Conservation (phyloP, 2,888 invertebrate species). For the Stenichneumon culpator region DNA sequence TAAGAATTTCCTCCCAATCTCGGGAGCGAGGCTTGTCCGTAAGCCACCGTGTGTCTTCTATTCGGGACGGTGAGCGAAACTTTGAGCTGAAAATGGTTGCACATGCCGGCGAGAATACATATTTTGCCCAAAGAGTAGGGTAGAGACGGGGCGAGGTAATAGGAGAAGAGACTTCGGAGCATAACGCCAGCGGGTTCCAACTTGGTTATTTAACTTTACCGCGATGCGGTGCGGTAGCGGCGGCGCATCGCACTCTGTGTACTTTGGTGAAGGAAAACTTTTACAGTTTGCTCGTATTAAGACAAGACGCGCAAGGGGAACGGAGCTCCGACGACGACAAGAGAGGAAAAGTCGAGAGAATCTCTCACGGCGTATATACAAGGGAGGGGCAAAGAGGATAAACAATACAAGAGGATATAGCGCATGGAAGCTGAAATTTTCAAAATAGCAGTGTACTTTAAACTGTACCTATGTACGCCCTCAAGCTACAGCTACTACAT, state of each 20-base stretch:
- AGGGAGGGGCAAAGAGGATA: conserved; percentile 27
- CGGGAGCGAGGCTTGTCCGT: conserved; percentile 14
- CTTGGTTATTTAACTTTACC: conserved; percentile 74
- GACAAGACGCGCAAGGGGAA: conserved; percentile 65
- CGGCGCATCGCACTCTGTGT: conserved; percentile 60
- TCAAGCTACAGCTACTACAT: background rate
- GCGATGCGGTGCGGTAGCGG: conserved; percentile 57
- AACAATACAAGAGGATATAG: conserved; percentile 54
- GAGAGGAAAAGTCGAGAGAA: conserved; percentile 62
- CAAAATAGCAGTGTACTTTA: conserved; percentile 40
- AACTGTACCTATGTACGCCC: background rate
- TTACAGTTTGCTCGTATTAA: conserved; percentile 77
- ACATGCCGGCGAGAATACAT: conserved; percentile 52
- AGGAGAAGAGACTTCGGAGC: conserved; percentile 62
- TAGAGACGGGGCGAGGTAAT: conserved; percentile 58
- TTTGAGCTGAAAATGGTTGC: conserved; percentile 59
- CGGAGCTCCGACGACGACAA: conserved; percentile 67
- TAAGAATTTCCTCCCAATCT: conserved; percentile 24
- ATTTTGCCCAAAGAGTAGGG: conserved; percentile 50
- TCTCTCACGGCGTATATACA: conserved; percentile 44
- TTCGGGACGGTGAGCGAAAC: conserved; percentile 48
- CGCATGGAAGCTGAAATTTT: conserved; percentile 39
- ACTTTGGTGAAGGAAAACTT: conserved; percentile 74
- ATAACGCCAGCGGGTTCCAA: conserved; percentile 56
- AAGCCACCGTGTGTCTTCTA: conserved; percentile 19